These are phyloP conservation scores for Clarias laeviceps DNA, from an alignment of 2,797 vertebrate species.

Conservation along the genomic window DNA sequence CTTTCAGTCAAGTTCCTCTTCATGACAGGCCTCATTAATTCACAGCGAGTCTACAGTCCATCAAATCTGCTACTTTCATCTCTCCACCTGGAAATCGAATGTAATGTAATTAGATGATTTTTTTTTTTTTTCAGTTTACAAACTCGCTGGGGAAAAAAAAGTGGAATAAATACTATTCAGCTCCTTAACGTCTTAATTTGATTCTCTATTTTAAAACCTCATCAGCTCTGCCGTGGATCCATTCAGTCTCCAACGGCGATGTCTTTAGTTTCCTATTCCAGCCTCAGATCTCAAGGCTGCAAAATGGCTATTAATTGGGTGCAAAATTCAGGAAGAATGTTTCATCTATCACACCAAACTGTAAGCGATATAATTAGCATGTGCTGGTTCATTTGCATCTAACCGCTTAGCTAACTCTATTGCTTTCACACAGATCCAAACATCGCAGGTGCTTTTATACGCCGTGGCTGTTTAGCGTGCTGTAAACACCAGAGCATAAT, in stretches of 20 bases:
- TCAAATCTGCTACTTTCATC: neutral
- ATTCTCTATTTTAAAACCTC: conserved; percentile 20
- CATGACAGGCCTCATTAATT: conserved; percentile 28
- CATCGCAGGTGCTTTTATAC: conserved; percentile 14
- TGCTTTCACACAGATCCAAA: neutral
- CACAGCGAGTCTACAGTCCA: neutral
- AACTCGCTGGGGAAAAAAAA: too few species aligned
- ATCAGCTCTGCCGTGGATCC: conserved; percentile 1
- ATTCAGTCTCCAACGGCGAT: neutral
- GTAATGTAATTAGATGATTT: conserved; percentile 9
- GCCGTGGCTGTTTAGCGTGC: neutral
- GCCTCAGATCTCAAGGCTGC: conserved; percentile 17
- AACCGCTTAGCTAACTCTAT: neutral
- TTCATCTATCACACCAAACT: conserved; percentile 19
- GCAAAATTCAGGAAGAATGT: conserved; percentile 8
- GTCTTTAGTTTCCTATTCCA: neutral
- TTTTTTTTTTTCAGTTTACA: too few species aligned
- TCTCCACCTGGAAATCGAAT: neutral
- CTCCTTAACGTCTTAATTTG: neutral
- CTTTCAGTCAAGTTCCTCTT: conserved; percentile 7
- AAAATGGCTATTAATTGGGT: conserved; percentile 26
- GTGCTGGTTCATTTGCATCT: conserved; percentile 21
- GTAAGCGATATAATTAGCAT: conserved; percentile 9
- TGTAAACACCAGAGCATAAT: neutral
- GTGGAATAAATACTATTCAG: neutral